Conservation (phyloP, 2,113 vertebrate species). For the Collichthys lucidus region DNA sequence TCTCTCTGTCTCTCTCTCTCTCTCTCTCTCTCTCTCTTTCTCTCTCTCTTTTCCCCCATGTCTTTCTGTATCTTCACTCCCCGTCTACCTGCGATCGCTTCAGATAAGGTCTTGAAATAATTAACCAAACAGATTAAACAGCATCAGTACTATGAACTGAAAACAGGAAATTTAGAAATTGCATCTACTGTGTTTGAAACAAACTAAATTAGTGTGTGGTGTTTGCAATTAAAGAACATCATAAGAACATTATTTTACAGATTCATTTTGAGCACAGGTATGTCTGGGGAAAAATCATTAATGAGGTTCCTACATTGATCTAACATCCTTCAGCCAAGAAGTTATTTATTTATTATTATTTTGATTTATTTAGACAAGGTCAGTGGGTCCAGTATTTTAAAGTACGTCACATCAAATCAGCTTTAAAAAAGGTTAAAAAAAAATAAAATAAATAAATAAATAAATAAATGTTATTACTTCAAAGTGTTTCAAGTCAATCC, state of each 20-base stretch:
- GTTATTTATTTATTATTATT: slow-evolving; percentile 66
- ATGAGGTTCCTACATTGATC: slow-evolving; percentile 58
- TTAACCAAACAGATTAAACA: not conserved
- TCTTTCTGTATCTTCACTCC: slow-evolving; percentile 22
- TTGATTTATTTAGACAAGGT: slow-evolving; percentile 68
- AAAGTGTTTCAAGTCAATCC: not conserved
- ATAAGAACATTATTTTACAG: slow-evolving; percentile 33
- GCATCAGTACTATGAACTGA: not conserved
- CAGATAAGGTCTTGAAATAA: slow-evolving; percentile 31
- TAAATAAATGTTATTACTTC: not conserved
- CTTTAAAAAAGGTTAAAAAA: not conserved
- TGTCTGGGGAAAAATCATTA: slow-evolving; percentile 36
- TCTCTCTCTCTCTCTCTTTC: no score
- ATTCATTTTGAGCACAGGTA: slow-evolving; percentile 34
- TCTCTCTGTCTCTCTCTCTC: no score
- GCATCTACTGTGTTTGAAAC: not conserved
- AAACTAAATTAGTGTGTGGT: not conserved
- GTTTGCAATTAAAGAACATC: slow-evolving; percentile 20
- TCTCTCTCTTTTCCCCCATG: slow-evolving; percentile 19
- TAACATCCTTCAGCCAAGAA: slow-evolving; percentile 54
- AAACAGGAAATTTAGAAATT: not conserved
- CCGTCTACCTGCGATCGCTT: slow-evolving; percentile 44
- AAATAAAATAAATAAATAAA: no score
- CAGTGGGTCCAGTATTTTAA: slow-evolving; percentile 24
- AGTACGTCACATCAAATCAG: not conserved